Conservation (phyloP, 2,797 vertebrate species). For the Channa striata region DNA sequence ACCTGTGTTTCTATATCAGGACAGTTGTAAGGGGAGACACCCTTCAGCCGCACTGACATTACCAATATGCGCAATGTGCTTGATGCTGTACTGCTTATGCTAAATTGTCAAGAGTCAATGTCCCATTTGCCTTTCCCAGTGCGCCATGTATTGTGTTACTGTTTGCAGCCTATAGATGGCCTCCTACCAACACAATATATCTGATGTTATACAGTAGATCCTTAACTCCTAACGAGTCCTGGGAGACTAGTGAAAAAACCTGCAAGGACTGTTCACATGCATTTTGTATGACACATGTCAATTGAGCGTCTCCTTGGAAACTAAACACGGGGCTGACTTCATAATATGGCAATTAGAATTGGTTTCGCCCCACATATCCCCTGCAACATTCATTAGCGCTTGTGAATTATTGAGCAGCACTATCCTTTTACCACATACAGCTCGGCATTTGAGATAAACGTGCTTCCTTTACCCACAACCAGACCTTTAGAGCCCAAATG, state of each 20-base stretch:
- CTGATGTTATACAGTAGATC: constrained; percentile 55
- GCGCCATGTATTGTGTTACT: constrained; percentile 37
- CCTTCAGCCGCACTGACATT: constrained; percentile 5
- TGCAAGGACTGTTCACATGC: constrained; percentile 73
- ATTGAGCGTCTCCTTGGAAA: constrained; percentile 85
- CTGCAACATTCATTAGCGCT: constrained; percentile 92
- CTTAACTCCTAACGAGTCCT: constrained; percentile 58
- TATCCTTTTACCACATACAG: constrained; percentile 90
- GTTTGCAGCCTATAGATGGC: constrained; percentile 63
- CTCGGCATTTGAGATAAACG: constrained; percentile 81
- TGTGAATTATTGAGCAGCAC: constrained; percentile 92
- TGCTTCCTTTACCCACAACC: constrained; percentile 84
- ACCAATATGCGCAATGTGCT: constrained; percentile 4
- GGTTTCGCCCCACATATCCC: constrained; percentile 89
- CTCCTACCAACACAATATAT: constrained; percentile 47
- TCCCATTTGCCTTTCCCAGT: constrained; percentile 13
- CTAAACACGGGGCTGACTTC: constrained; percentile 88
- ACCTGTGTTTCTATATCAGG: constrained; percentile 76
- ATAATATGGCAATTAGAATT: constrained; percentile 89
- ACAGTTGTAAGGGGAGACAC: constrained; percentile 72
- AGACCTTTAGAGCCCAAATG: constrained; percentile 77
- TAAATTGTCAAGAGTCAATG: background rate
- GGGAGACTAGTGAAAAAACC: constrained; percentile 58
- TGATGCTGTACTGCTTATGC: too few relatives aligned
- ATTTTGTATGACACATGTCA: constrained; percentile 89